Evolutionary conservation across 1,140 invertebrate species (phyloP), one percentile per base, ranked within the genome.

Genomic region (Trachymyrmex septentrionalis): DNA sequence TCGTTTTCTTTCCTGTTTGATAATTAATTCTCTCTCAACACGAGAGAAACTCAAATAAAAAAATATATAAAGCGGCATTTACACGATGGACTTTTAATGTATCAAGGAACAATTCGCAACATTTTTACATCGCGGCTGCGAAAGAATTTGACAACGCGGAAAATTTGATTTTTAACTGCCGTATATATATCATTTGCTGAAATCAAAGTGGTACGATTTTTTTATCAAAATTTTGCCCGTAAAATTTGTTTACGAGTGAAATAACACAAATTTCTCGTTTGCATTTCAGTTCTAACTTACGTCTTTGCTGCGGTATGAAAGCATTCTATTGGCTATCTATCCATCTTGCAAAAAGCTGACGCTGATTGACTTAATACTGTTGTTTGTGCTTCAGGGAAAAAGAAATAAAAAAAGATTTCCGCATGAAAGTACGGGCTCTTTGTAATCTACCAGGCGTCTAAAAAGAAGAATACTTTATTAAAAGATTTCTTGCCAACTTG

Each of bases 381-480:
- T 78, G 48, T 81, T 55, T 67, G 77, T 67, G 30, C 48, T 16
- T 55, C 14, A 14, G 14, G n/a, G 14, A 57, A 69, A 55, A 67
- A 21, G 0, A 81, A 69, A 55, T 55, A 55, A 6, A 55, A 21
- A 53, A 50, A 44, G 19, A 67, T 55, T 44, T 21, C n/a, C 24
- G 38, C 24, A 50, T n/a, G 27, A 55, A 55, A 21, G 24, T 38
- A 27, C 21, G 16, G 50, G 21, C 14, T 81, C 9, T 69, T 69
- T 81, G 27, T 81, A 69, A 69, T 77, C 57, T 63, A 27, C n/a
- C 27, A 12, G 48, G 16, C 48, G n/a, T 82, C 67, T 59, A 44
- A 82, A 44, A 82, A 82, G 21, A 9, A 34, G 63, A 63, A 84
- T 84, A 73, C 21, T 84, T 84, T 84, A 82, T 73, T 82, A 84